These are phyloP conservation scores for Coenobita brevimanus DNA, from an alignment of 1,140 invertebrate genomes.

Conservation along the genomic window DNA sequence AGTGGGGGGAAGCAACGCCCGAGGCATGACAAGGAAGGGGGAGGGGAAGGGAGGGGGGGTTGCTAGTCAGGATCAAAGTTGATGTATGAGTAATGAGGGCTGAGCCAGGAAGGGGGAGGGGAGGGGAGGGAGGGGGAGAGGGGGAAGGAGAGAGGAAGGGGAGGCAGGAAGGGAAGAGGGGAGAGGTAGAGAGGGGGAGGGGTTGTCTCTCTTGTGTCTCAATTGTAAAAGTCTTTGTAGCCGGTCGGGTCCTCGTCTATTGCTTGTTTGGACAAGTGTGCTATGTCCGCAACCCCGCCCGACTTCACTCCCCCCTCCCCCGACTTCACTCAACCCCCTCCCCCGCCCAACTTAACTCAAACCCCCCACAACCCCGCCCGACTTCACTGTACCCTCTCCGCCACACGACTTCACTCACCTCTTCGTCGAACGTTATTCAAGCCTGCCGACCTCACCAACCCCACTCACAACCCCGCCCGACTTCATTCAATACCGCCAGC, in stretches of 20 bases:
- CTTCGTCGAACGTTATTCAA: too few species aligned
- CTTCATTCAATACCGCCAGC: too few species aligned
- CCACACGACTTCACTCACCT: too few species aligned
- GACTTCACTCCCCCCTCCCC: not conserved
- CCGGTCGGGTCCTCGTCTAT: not conserved
- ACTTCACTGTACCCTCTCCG: too few species aligned
- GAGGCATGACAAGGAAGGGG: too few species aligned
- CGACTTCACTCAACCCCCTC: too few species aligned
- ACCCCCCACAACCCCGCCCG: too few species aligned
- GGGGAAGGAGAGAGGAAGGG: too few species aligned
- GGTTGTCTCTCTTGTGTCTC: slow-evolving; percentile 38
- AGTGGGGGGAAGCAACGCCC: not conserved
- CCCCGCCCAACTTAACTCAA: too few species aligned
- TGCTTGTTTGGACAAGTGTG: slow-evolving; percentile 41
- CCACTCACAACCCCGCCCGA: too few species aligned
- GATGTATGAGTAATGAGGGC: slow-evolving; percentile 53
- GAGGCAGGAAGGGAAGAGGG: slow-evolving; percentile 35
- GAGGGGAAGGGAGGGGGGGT: not conserved
- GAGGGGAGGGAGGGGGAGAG: not conserved
- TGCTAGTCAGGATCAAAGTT: slow-evolving; percentile 50
- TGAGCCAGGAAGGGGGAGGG: not conserved
- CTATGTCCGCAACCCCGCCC: not conserved
- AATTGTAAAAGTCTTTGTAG: slow-evolving; percentile 31
- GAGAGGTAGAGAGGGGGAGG: not conserved
- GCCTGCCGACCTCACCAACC: too few species aligned